Evolutionary conservation across 2,797 vertebrate genomes (phyloP).

Genomic region (Spea hammondii): DNA sequence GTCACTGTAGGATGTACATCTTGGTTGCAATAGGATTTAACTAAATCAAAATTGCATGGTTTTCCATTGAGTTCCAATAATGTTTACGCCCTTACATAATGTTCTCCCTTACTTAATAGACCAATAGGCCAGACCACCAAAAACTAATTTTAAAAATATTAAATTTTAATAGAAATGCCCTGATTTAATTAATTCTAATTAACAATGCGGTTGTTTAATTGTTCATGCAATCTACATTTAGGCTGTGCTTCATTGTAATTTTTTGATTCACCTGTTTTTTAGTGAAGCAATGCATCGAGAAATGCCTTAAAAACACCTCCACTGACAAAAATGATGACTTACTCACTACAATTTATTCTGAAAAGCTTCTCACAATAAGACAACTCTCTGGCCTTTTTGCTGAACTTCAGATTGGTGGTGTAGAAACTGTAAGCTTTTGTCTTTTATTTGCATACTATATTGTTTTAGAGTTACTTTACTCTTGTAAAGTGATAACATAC

Average conservation of each 20-base stretch:
- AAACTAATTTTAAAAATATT: too few relatives aligned
- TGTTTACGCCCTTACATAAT: too few relatives aligned
- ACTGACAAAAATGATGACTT: constrained; percentile 29
- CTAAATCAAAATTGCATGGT: too few relatives aligned
- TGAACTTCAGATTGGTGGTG: constrained; percentile 49
- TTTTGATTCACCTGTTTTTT: not conserved
- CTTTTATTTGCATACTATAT: not conserved
- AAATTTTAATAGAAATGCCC: too few relatives aligned
- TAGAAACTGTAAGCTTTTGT: constrained; percentile 47
- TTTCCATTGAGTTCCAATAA: too few relatives aligned
- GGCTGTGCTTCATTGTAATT: not conserved
- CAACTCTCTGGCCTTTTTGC: constrained; percentile 38
- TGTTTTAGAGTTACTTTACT: too few relatives aligned
- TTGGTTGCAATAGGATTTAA: too few relatives aligned
- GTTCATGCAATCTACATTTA: not conserved
- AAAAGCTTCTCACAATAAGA: constrained; percentile 28
- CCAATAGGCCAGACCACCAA: too few relatives aligned
- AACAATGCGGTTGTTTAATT: not conserved
- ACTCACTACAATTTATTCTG: constrained; percentile 19
- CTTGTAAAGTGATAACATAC: too few relatives aligned
- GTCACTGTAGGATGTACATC: too few relatives aligned
- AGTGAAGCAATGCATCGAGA: constrained; percentile 37
- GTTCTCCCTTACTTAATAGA: too few relatives aligned
- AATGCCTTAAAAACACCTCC: constrained; percentile 1
- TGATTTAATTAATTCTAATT: not conserved